Evolutionary conservation across 2,113 vertebrate genomes (phyloP).

Genomic region (Phalacrocorax pelagicus): DNA sequence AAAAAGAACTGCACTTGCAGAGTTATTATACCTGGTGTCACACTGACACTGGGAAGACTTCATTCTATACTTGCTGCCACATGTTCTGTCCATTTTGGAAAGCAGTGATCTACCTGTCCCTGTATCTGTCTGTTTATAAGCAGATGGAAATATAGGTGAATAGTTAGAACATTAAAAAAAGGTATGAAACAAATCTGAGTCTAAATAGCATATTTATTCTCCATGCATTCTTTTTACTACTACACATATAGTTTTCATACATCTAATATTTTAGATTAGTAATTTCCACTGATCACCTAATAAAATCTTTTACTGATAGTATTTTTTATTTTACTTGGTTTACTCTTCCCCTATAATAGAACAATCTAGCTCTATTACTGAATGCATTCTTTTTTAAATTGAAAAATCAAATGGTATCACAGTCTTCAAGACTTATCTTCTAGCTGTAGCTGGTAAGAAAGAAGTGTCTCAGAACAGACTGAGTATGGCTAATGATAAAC

Average conservation of each 20-base stretch:
- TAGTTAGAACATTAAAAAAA: neutral
- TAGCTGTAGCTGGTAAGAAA: neutral
- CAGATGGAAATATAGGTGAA: neutral
- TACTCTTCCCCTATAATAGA: neutral
- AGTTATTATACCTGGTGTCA: neutral
- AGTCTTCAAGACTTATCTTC: neutral
- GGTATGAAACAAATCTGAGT: neutral
- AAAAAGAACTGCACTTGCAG: neutral
- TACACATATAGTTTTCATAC: neutral
- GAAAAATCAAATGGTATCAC: neutral
- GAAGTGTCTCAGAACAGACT: neutral
- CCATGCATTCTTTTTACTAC: neutral
- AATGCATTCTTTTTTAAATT: neutral
- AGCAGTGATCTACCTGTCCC: neutral
- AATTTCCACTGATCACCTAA: no score
- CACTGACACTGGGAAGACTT: neutral
- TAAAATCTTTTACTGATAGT: neutral
- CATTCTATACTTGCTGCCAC: neutral
- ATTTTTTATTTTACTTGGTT: neutral
- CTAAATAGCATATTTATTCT: neutral
- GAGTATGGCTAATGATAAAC: neutral
- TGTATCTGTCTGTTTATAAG: neutral
- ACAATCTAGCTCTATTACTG: neutral
- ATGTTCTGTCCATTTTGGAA: neutral
- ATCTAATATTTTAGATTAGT: no score